Conservation (phyloP, 2,113 vertebrate genomes). For the Pavo muticus region DNA sequence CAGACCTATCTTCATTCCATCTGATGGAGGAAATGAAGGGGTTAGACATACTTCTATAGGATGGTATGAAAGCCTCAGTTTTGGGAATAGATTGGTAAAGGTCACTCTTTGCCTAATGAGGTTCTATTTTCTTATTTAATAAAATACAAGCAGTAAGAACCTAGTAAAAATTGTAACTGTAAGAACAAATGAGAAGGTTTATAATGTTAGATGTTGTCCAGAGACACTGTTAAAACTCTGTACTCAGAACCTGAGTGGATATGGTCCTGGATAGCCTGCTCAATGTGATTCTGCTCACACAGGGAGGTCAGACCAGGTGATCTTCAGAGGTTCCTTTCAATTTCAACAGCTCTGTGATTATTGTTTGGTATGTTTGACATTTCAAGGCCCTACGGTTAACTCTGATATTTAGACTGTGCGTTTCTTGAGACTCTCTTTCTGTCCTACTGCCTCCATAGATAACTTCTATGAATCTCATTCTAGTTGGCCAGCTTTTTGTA, state of each 20-base stretch:
- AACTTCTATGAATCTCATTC: background rate
- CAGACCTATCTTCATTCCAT: background rate
- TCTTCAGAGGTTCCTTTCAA: background rate
- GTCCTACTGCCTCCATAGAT: background rate
- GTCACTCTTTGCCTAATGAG: background rate
- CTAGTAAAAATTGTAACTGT: background rate
- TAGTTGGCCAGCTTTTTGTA: background rate
- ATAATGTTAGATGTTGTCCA: background rate
- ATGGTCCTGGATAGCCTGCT: background rate
- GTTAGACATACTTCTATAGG: background rate
- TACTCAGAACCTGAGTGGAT: background rate
- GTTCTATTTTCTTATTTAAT: background rate
- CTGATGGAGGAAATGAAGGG: background rate
- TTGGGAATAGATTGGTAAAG: background rate
- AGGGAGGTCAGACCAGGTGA: background rate
- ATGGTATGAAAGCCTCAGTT: background rate
- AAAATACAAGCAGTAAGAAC: background rate
- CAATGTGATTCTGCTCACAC: background rate
- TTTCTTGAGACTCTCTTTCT: background rate
- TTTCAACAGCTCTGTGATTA: background rate
- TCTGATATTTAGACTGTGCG: background rate
- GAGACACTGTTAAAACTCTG: background rate
- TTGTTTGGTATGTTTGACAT: background rate
- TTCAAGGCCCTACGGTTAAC: background rate
- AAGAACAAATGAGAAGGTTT: background rate